Evolutionary conservation across 2,113 vertebrate genomes (phyloP).

Genomic region (Sciurus niger): DNA sequence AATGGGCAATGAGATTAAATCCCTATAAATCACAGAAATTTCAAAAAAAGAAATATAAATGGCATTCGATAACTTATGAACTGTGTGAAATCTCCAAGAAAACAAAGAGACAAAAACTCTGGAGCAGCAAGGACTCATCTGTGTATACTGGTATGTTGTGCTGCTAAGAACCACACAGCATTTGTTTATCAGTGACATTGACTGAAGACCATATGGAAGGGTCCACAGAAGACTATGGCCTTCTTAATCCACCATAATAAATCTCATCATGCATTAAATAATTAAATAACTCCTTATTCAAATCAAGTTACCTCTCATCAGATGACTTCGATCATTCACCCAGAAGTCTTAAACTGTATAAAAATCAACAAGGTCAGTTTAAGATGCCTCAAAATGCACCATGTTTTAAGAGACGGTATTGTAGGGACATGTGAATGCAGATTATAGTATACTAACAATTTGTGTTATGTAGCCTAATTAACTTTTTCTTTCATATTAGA

Average conservation of each 20-base stretch:
- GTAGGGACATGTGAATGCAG: neutral
- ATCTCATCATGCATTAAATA: neutral
- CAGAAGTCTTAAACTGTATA: neutral
- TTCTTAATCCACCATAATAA: neutral
- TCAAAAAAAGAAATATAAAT: neutral
- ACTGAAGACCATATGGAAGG: neutral
- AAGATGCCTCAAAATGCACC: neutral
- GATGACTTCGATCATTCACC: neutral
- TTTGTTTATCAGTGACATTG: neutral
- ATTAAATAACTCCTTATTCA: neutral
- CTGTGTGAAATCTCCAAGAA: neutral
- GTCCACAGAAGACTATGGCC: neutral
- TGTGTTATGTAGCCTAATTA: neutral
- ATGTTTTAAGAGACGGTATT: neutral
- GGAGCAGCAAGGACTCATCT: neutral
- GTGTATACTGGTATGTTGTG: accelerated
- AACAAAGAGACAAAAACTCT: neutral
- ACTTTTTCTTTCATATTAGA: neutral
- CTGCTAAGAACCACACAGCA: neutral
- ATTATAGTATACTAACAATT: neutral
- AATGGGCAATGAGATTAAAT: neutral
- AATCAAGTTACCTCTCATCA: neutral
- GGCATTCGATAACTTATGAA: neutral
- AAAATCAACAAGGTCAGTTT: neutral
- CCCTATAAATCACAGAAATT: neutral